phyloP scores from a whole-genome alignment of 2,888 invertebrate genomes.

The Lycophotia porphyrea region DNA sequence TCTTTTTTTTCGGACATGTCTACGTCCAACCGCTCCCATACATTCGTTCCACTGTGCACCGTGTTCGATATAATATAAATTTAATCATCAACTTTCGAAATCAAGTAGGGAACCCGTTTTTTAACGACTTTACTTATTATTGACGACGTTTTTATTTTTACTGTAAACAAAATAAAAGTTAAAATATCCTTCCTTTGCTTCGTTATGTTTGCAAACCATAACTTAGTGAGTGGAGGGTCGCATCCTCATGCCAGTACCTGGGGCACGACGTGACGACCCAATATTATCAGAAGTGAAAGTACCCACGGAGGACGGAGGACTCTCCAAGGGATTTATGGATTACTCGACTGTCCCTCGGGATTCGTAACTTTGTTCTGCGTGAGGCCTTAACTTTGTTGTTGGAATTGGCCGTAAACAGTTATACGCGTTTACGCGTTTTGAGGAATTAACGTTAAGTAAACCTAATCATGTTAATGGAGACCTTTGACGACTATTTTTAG shows the following conservation, averaged over 20 bases:
- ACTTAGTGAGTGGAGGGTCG: conserved; percentile 34
- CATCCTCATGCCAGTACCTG: conserved; percentile 50
- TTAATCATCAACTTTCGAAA: no score
- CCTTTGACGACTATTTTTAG: background rate
- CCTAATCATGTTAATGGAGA: conserved; percentile 38
- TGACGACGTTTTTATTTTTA: background rate
- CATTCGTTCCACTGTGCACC: no score
- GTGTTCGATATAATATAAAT: no score
- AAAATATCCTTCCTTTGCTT: conserved; percentile 17
- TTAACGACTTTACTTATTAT: background rate
- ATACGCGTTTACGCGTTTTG: conserved; percentile 58
- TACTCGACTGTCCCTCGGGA: conserved; percentile 81
- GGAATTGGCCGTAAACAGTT: conserved; percentile 66
- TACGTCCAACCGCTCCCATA: no score
- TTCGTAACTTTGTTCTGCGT: conserved; percentile 77
- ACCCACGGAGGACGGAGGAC: conserved; percentile 64
- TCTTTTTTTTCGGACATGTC: no score
- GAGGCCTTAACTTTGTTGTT: conserved; percentile 77
- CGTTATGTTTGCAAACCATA: conserved; percentile 49
- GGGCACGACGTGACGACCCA: conserved; percentile 61
- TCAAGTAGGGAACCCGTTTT: no score
- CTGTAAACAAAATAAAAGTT: conserved; percentile 8
- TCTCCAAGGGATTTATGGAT: conserved; percentile 82
- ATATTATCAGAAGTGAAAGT: conserved; percentile 72
- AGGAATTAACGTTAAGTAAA: conserved; percentile 46